A percentile compares a stretch with the other conserved stretches of the same genome.
These are phyloP conservation scores for Falco rusticolus DNA, from an alignment of 2,797 vertebrate genomes.

Conservation along the genomic window DNA sequence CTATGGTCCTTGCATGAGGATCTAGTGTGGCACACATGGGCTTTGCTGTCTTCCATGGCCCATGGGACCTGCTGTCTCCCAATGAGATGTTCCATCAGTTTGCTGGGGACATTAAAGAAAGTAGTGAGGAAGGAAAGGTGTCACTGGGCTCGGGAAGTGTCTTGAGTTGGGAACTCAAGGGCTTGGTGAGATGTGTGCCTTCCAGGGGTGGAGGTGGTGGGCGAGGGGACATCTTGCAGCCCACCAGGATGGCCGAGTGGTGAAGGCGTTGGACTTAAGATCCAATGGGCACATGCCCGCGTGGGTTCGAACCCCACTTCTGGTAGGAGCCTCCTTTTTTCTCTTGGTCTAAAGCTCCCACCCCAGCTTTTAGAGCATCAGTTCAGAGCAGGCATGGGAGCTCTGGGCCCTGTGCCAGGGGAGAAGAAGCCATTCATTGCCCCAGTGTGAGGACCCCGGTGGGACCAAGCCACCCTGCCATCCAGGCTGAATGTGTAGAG, in stretches of 20 bases:
- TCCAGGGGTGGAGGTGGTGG: not conserved
- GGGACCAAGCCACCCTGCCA: too few species aligned
- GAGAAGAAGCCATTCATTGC: fast-evolving
- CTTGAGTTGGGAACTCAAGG: fast-evolving
- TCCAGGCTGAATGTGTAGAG: not conserved
- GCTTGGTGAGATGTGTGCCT: not conserved
- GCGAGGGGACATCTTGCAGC: fast-evolving
- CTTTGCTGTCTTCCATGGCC: not conserved
- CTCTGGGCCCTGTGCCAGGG: not conserved
- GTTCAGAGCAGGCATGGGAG: not conserved
- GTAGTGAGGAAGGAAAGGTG: not conserved
- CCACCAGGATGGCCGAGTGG: constrained; percentile 72
- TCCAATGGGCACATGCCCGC: constrained; percentile 60
- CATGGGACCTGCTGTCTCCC: not conserved
- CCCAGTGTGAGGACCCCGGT: fast-evolving
- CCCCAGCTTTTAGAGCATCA: not conserved
- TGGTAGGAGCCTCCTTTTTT: constrained; percentile 46
- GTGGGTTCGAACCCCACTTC: constrained; percentile 76
- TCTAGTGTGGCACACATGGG: not conserved
- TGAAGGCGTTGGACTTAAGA: constrained; percentile 75
- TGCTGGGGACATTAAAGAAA: not conserved
- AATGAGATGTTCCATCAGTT: not conserved
- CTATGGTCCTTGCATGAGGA: not conserved
- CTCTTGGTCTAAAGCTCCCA: fast-evolving
- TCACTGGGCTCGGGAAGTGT: not conserved